Conservation (phyloP, 2,113 vertebrate species). For the Lepisosteus osseus region DNA sequence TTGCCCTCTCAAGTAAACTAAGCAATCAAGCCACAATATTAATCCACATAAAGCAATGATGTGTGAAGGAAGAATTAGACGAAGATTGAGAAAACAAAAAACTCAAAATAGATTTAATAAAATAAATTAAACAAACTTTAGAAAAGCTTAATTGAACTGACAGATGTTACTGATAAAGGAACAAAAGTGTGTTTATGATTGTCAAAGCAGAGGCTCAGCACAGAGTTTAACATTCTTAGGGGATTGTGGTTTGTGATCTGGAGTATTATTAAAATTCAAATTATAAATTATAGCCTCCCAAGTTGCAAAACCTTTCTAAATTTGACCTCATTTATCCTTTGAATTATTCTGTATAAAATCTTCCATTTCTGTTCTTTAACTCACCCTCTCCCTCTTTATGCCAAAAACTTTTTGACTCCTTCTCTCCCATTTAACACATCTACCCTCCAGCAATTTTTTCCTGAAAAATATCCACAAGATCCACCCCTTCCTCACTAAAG, state of each 20-base stretch:
- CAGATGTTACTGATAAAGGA: constrained; percentile 43
- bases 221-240: constrained; percentile 37
- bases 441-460: too few species aligned
- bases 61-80: constrained; percentile 33
- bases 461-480: too few species aligned
- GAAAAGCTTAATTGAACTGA: constrained; percentile 41
- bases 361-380: too few species aligned
- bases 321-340: too few species aligned
- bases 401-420: too few species aligned
- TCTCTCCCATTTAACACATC: too few species aligned
- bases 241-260: constrained; percentile 41
- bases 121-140: constrained; percentile 32
- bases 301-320: constrained; percentile 34
- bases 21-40: constrained; percentile 33
- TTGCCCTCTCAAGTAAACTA: constrained; percentile 33
- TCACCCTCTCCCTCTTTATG: too few species aligned
- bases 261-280: constrained; percentile 67
- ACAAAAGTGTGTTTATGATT: constrained; percentile 46
- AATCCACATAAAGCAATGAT: constrained; percentile 28
- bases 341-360: too few species aligned
- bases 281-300: constrained; percentile 55
- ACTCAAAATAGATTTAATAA: constrained; percentile 33
- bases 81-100: constrained; percentile 33
- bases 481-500: too few species aligned
- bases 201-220: constrained; percentile 18